Percentiles rank a stretch among this genome's conserved stretches.
Evolutionary conservation across 2,113 vertebrate genomes (phyloP).

Genomic region (Pseudorhombus dupliciocellatus): DNA sequence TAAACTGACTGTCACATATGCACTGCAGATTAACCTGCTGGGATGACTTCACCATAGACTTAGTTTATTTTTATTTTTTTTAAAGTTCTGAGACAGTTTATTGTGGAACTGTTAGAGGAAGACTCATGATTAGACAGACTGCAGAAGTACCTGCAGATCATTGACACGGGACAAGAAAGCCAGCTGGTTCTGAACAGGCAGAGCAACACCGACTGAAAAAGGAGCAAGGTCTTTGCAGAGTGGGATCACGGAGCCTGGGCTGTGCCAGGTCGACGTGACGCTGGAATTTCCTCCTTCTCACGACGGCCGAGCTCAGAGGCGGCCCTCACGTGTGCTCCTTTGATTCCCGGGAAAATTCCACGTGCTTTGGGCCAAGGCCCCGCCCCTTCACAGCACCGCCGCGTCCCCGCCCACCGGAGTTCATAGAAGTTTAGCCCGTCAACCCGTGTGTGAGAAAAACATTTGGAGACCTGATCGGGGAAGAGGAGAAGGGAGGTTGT

Average conservation of each 20-base stretch:
- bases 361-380: constrained; percentile 31
- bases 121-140: too few species aligned
- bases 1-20: neutral
- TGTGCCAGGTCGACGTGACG: neutral
- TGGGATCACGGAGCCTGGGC: neutral
- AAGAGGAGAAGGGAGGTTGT: neutral
- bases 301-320: neutral
- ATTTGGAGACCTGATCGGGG: constrained; percentile 13
- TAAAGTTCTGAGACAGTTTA: neutral
- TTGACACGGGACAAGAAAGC: neutral
- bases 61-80: too few species aligned
- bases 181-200: neutral
- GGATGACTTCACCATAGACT: neutral
- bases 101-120: too few species aligned
- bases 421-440: constrained; percentile 39
- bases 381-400: constrained; percentile 41
- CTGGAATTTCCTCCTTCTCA: constrained; percentile 47
- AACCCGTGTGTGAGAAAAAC: neutral
- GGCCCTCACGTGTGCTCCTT: constrained; percentile 59
- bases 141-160: too few species aligned
- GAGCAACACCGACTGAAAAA: neutral
- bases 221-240: neutral
- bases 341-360: constrained; percentile 60
- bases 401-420: constrained; percentile 32
- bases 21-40: neutral